Evolutionary conservation across 2,888 invertebrate genomes (phyloP).

Genomic region (Aelia acuminata): DNA sequence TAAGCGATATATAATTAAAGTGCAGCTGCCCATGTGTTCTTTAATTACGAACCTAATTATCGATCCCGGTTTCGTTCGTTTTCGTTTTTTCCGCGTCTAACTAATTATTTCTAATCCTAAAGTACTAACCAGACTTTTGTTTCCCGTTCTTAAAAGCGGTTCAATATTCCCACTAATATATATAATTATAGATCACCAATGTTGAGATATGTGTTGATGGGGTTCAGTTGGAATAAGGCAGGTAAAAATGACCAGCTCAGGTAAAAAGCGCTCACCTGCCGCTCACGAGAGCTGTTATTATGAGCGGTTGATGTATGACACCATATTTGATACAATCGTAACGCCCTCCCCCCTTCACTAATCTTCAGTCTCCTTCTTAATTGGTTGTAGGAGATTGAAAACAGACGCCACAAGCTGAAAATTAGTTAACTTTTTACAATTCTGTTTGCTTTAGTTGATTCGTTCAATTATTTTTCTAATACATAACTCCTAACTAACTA

Average conservation of each 20-base stretch:
- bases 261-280: constrained; percentile 52
- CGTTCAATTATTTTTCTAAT: background rate
- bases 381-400: constrained; percentile 12
- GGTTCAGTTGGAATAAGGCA: constrained; percentile 27
- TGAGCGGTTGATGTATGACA: constrained; percentile 27
- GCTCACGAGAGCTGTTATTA: constrained; percentile 8
- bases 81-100: background rate
- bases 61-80: background rate
- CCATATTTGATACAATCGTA: constrained; percentile 32
- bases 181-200: constrained; percentile 49
- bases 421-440: background rate
- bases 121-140: constrained; percentile 1
- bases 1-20: background rate
- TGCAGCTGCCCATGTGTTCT: background rate
- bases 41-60: constrained; percentile 6
- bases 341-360: constrained; percentile 9
- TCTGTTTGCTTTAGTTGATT: background rate
- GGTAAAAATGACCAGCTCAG: constrained; percentile 52
- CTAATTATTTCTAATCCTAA: background rate
- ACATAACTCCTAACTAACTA: no score
- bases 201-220: constrained; percentile 42
- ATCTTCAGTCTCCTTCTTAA: constrained; percentile 23
- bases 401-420: background rate
- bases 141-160: background rate
- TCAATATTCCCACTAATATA: constrained; percentile 45